Evolutionary conservation across 2,113 vertebrate genomes (phyloP).

Genomic region (Prinia subflava): DNA sequence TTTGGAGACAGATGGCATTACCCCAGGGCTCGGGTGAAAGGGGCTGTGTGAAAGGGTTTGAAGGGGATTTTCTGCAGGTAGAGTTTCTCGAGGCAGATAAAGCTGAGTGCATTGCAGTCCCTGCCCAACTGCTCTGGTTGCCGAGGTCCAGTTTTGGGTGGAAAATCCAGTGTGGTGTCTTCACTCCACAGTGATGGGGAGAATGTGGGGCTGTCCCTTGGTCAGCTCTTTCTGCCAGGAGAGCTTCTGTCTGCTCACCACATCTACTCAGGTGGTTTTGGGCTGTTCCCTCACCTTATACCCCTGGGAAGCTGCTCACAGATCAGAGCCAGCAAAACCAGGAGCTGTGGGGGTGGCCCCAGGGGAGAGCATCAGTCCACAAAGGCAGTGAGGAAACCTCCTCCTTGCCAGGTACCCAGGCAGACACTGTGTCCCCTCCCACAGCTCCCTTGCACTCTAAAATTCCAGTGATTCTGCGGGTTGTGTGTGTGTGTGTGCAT

Average conservation of each 20-base stretch:
- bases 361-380: not conserved
- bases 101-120: not conserved
- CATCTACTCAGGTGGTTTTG: not conserved
- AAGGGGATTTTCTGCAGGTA: not conserved
- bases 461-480: not conserved
- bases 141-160: not conserved
- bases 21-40: fast-evolving
- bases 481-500: too few species aligned
- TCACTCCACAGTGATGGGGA: not conserved
- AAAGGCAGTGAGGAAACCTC: not conserved
- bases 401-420: fast-evolving
- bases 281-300: not conserved
- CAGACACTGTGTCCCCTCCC: not conserved
- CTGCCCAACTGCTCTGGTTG: not conserved
- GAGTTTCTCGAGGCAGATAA: not conserved
- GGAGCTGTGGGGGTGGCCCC: not conserved
- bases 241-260: not conserved
- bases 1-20: not conserved
- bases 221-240: not conserved
- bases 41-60: not conserved
- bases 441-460: not conserved
- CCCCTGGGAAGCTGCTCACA: not conserved
- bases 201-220: not conserved
- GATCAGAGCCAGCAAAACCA: not conserved
- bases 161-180: not conserved